Conservation (phyloP, 2,797 vertebrate genomes). For the Vultur gryphus region DNA sequence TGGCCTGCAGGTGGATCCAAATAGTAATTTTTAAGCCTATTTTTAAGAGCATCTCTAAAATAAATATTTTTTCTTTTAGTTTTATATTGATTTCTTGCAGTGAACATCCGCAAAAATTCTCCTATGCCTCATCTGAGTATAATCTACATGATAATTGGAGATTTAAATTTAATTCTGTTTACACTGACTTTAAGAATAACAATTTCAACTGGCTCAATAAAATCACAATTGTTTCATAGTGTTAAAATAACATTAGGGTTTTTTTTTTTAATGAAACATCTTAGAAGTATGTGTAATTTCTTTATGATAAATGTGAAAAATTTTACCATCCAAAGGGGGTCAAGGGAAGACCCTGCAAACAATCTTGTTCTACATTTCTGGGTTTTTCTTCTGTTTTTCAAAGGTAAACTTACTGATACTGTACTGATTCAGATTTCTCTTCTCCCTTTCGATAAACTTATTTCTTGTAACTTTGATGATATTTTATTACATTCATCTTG, state of each 20-base stretch:
- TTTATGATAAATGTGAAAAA: neutral
- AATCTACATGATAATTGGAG: slow-evolving; percentile 31
- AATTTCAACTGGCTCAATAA: neutral
- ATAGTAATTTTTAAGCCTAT: slow-evolving; percentile 55
- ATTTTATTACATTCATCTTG: neutral
- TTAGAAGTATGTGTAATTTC: neutral
- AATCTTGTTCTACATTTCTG: neutral
- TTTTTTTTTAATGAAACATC: neutral
- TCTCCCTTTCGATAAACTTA: neutral
- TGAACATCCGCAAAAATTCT: slow-evolving; percentile 28
- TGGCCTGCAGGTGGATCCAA: slow-evolving; percentile 68
- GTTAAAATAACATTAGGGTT: neutral
- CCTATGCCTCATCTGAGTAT: neutral
- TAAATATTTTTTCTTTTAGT: slow-evolving; percentile 12
- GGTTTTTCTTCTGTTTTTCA: neutral
- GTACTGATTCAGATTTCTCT: neutral
- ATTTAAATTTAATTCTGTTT: slow-evolving; percentile 32
- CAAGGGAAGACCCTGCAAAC: neutral
- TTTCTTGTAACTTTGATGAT: neutral
- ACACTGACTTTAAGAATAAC: neutral
- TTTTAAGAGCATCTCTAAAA: slow-evolving; percentile 48
- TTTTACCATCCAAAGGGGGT: neutral
- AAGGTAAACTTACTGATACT: neutral
- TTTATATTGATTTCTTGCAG: slow-evolving; percentile 53
- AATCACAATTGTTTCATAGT: neutral